Percentiles rank a stretch among this genome's conserved stretches.
phyloP scores from a whole-genome alignment of 2,888 invertebrate genomes.

The Drosophila prostipennis region DNA sequence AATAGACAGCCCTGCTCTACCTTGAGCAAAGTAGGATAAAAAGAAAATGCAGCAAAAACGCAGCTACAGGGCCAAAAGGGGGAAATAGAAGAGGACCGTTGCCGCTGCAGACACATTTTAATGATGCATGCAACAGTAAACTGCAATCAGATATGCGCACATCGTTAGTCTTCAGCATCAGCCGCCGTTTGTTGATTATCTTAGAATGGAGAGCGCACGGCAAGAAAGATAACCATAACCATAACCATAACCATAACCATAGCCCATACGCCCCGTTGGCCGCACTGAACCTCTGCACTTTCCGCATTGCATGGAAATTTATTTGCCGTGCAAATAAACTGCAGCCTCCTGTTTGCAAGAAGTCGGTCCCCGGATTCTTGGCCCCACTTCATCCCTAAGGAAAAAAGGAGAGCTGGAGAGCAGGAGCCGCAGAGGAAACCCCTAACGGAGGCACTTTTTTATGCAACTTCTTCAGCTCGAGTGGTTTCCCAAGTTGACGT shows the following conservation, averaged over 20 bases:
- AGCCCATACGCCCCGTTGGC: conserved; percentile 66
- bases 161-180: conserved; percentile 78
- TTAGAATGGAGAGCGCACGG: conserved; percentile 68
- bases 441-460: conserved; percentile 78
- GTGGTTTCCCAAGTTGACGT: conserved; percentile 78
- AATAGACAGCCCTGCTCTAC: conserved; percentile 69
- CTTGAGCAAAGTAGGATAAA: conserved; percentile 75
- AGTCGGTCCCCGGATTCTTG: conserved; percentile 16
- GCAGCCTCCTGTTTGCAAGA: conserved; percentile 39
- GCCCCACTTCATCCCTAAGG: conserved; percentile 36
- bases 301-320: conserved; percentile 64
- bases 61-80: conserved; percentile 24
- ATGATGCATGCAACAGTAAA: conserved; percentile 81
- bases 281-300: conserved; percentile 34
- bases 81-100: conserved; percentile 6
- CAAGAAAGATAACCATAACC: conserved; percentile 74
- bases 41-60: conserved; percentile 66
- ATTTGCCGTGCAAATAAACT: conserved; percentile 81
- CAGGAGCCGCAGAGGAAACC: conserved; percentile 51
- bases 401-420: conserved; percentile 12
- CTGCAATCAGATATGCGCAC: conserved; percentile 78
- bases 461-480: conserved; percentile 80
- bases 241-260: conserved; percentile 62
- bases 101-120: conserved; percentile 78
- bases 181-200: conserved; percentile 74